A percentile compares a stretch with the other conserved stretches of the same genome.
phyloP scores from a whole-genome alignment of 2,888 invertebrate species.

The Linyphia triangularis region DNA sequence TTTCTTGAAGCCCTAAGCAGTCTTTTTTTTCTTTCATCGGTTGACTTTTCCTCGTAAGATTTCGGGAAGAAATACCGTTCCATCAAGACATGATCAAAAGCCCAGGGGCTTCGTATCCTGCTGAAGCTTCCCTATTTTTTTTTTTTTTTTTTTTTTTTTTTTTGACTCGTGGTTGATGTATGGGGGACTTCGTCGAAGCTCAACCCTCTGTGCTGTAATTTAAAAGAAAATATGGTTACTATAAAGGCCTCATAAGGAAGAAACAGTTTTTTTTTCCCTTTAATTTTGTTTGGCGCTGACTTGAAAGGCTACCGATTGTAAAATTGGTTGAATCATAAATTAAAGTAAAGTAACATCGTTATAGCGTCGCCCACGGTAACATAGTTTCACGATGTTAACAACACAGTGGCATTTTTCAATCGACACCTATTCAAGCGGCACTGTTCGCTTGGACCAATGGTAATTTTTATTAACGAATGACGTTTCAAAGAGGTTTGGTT shows the following conservation, averaged over 20 bases:
- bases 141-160: neutral
- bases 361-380: no score
- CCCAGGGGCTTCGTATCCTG: conserved; percentile 5
- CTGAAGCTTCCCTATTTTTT: neutral
- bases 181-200: neutral
- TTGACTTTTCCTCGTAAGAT: conserved; percentile 13
- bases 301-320: neutral
- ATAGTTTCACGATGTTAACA: no score
- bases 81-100: neutral
- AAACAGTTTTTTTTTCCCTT: neutral
- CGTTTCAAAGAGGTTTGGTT: no score
- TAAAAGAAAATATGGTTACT: neutral
- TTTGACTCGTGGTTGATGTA: neutral
- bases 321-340: neutral
- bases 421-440: no score
- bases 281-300: neutral
- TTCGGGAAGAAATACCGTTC: neutral
- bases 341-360: no score
- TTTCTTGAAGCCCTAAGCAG: conserved; percentile 23
- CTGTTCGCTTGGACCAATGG: no score
- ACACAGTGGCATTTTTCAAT: no score
- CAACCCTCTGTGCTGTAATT: neutral
- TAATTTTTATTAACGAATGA: no score
- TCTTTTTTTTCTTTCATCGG: neutral
- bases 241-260: neutral